Percentiles rank a stretch among this genome's conserved stretches.
Evolutionary conservation across 2,113 vertebrate species (phyloP).

Genomic region (Lagenorhynchus albirostris): DNA sequence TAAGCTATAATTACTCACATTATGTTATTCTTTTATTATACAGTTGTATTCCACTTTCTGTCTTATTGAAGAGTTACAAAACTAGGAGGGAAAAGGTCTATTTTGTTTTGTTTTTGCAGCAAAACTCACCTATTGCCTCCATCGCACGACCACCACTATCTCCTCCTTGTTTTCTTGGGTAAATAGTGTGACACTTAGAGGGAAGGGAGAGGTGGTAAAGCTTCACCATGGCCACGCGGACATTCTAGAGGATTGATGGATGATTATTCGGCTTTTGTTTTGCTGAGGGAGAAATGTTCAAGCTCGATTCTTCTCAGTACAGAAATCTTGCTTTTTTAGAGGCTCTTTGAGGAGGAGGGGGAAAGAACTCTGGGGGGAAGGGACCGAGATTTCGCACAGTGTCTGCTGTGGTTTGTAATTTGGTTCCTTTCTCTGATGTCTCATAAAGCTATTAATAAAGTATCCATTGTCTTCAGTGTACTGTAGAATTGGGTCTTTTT

Average conservation of each 20-base stretch:
- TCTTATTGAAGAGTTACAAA: not conserved
- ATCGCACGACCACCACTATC: too few relatives aligned
- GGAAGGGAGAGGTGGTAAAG: not conserved
- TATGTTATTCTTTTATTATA: not conserved
- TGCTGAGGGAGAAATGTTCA: not conserved
- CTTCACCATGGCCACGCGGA: not conserved
- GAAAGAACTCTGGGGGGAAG: not conserved
- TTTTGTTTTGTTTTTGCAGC: not conserved
- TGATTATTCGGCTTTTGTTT: not conserved
- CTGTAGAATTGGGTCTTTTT: not conserved
- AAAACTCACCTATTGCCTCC: not conserved
- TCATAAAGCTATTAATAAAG: not conserved
- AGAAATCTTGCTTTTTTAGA: not conserved
- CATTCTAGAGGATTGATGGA: not conserved
- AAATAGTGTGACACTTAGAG: not conserved
- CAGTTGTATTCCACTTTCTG: not conserved
- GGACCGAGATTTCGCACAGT: not conserved
- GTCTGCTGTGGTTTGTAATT: not conserved
- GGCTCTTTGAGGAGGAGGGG: not conserved
- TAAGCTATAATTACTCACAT: not conserved
- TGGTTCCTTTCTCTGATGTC: not conserved
- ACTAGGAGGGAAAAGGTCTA: not conserved
- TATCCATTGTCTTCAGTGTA: not conserved
- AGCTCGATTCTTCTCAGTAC: not conserved
- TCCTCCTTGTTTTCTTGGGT: not conserved